Base-by-base conservation (phyloP, 2,888 invertebrate species). In the Congeria kusceri region DNA sequence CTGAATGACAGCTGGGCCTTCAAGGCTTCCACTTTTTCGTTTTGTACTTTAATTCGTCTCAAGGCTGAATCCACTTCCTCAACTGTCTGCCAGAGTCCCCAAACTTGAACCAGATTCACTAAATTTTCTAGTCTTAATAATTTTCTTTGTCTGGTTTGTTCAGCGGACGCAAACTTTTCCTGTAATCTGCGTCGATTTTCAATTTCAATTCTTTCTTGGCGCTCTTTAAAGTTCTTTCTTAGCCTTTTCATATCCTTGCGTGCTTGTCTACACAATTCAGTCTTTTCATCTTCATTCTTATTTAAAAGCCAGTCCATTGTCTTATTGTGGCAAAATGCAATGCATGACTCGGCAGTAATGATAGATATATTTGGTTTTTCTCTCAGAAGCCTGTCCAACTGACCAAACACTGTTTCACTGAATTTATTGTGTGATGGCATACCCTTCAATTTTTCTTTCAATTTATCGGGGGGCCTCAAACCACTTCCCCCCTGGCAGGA, bases 11-110 rank as follows among this genome's bases (percentile, higher is more conserved):
- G 67, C 63, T 75, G 79, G 29, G 47, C 18, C 44, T 39, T 61
- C 23, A 79, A 27, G 23, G 68, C 70, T 28, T 25, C 44, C 9
- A 49, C 15, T 67, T 79, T 73, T 25, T 68, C 63, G 13, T 77
- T 72, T 59, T 32, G 13, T 27, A 15, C 69, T 65, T 9, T 53
- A n/a, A 53, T n/a, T 15, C 53, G 53, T 18, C n/a, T 44, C n/a
- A 39, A 11, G 13, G 58, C 72, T 29, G 25, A 44, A 25, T 66
- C 73, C 7, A 80, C 69, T 1, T 80, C 77, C 27, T 64, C 56
- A 15, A 29, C 65, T 4, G 77, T 58, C 39, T 81, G 81, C 81
- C 81, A 77, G 7, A 81, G 61, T 23, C 77, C 77, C 73, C 70
- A 81, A 15, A 73, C 23, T 63, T n/a, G n/a, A n/a, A n/a, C n/a